Base-by-base conservation (phyloP, 2,888 invertebrate genomes). In the Biston betularia region DNA sequence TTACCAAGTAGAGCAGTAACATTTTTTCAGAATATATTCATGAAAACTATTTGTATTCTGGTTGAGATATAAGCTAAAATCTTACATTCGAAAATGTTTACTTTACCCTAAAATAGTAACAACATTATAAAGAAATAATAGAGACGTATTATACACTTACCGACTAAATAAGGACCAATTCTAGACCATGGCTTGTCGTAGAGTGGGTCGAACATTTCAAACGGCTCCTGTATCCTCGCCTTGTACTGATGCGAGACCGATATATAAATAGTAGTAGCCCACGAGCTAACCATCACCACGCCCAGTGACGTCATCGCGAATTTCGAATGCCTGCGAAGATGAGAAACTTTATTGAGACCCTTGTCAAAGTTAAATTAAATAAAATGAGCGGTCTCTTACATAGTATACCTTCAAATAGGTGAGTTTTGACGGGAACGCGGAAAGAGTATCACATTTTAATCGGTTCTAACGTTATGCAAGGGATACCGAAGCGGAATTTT, bases 111-210 rank as follows among this genome's bases (percentile, higher is more conserved):
- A 24, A 24, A 24, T 24, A 24, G 24, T 24, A 3, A 24, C 24
- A 2, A 24, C 24, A 24, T 24, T 24, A 24, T 24, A 24, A 24
- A 24, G 24, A 24, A 24, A 24, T 9, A 57, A 38, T 69, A n/a
- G 24, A 24, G 24, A 24, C 24, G 24, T 24, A 24, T 24, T 24
- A 24, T 24, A 24, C 24, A 79, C 92, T 93, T 85, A 95, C 97
- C 97, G 57, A 97, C 93, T 80, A 97, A 95, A 85, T 97, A 97
- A 10, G 97, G 96, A 9, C 97, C 97, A 34, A 97, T 95, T 78
- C 97, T 94, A 70, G 97, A 95, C 97, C 97, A 97, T 9, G 97
- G 97, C 79, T 97, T 97, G 87, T 97, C 97, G 83, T 97, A 97
- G 8, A 97, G 90, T 72, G 96, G 95, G 87, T 97, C 97, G 85